Evolutionary conservation across 1,140 invertebrate genomes (phyloP), one percentile per base, ranked within the genome.

Genomic region (Teleopsis dalmanni): DNA sequence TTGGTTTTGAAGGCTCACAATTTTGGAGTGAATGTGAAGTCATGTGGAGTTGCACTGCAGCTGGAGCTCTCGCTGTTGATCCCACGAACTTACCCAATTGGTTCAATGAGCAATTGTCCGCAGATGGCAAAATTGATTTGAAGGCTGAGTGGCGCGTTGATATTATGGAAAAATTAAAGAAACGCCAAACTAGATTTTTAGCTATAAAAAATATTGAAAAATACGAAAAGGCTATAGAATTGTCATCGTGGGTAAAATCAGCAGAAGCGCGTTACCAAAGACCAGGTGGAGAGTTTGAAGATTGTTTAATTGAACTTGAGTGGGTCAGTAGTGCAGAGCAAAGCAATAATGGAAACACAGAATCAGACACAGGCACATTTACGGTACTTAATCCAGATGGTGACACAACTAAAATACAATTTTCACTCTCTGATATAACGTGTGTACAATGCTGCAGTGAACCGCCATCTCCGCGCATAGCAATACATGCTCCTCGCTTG

Each of bases 191-290:
- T 0, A 52, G 18, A n/a, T 57, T 66, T 1, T 57, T 55, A 25
- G 51, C 58, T 11, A 73, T 78, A 57, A 76, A 81, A 57, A 73
- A 80, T 45, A 42, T 51, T 21, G 70, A 76, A 14, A 70, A 75
- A 34, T 87, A 81, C 70, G 82, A 84, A 63, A 77, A 81, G 59
- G 88, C 87, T 13, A 76, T 90, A 35, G 87, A 91, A 73, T 84
- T 83, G 57, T 84, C 83, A 19, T 88, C 86, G 0, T 91, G 88
- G 86, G 78, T 87, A 0, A 87, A 89, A 59, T 84, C 81, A 52
- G 84, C 83, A 19, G 81, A 87, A 60, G 84, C 84, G 5, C 78
- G 84, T 57, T 81, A 79, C 53, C 74, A 85, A 38, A 77, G 78
- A 62, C 71, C 74, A 22, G 77, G 73, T 54, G 74, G 72, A 31